phyloP scores from a whole-genome alignment of 2,797 vertebrate species.

The Todus mexicanus region DNA sequence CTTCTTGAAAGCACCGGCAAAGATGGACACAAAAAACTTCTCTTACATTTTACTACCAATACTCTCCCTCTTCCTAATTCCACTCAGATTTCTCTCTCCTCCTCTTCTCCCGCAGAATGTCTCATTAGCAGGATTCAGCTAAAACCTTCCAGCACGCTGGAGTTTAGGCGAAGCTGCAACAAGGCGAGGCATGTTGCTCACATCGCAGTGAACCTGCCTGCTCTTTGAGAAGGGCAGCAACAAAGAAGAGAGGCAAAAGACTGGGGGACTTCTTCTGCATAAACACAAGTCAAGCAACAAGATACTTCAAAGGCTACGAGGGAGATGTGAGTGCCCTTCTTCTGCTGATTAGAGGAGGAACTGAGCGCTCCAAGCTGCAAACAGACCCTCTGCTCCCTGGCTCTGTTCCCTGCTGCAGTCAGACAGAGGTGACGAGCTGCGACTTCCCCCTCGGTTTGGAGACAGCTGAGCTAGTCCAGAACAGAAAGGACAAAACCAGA shows the following conservation, averaged over 20 bases:
- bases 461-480: not conserved
- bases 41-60: not conserved
- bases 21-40: not conserved
- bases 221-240: not conserved
- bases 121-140: not conserved
- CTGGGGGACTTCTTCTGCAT: not conserved
- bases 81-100: not conserved
- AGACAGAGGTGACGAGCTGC: not conserved
- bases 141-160: not conserved
- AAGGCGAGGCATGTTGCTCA: not conserved
- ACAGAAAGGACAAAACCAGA: not conserved
- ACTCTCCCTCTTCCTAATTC: not conserved
- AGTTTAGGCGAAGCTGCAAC: accelerated
- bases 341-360: not conserved
- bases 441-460: not conserved
- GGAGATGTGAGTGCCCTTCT: not conserved
- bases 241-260: not conserved
- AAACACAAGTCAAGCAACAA: not conserved
- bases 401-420: not conserved
- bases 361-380: not conserved
- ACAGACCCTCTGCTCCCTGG: not conserved
- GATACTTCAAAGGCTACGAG: not conserved
- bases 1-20: not conserved
- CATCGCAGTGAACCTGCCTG: not conserved
- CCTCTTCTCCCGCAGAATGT: not conserved